Percentiles rank a stretch among this genome's conserved stretches.
Evolutionary conservation across 2,888 invertebrate genomes (phyloP).

Genomic region (Achlya flavicornis): DNA sequence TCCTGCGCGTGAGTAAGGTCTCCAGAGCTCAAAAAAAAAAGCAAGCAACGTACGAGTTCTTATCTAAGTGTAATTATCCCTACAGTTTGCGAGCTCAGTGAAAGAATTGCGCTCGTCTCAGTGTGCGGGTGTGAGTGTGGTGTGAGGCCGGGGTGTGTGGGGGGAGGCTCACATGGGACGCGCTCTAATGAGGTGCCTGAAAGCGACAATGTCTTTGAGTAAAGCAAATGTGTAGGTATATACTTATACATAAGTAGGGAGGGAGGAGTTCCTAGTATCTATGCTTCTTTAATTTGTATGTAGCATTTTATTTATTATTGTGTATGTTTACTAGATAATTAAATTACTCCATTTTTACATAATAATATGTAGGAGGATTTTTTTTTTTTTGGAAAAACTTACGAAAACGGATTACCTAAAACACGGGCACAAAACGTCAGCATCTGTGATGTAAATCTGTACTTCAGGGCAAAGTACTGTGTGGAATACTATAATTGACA

Average conservation of each 20-base stretch:
- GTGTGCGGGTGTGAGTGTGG: slow-evolving; percentile 39
- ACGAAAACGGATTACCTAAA: not conserved
- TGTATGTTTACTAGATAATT: not conserved
- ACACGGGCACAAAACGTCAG: not conserved
- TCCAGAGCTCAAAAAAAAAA: too few relatives aligned
- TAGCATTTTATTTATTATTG: not conserved
- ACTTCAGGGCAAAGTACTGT: too few relatives aligned
- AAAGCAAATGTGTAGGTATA: slow-evolving; percentile 82
- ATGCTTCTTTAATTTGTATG: slow-evolving; percentile 2
- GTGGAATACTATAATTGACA: too few relatives aligned
- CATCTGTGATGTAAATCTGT: not conserved
- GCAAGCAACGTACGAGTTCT: slow-evolving; percentile 60
- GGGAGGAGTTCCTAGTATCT: slow-evolving; percentile 63
- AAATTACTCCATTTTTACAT: too few relatives aligned
- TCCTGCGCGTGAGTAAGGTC: too few relatives aligned
- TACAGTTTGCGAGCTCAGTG: slow-evolving; percentile 78
- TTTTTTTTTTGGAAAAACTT: too few relatives aligned
- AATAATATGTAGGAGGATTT: too few relatives aligned
- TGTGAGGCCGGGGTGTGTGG: slow-evolving; percentile 41
- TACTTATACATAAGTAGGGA: slow-evolving; percentile 56
- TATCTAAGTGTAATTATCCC: slow-evolving; percentile 82
- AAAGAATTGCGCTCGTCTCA: slow-evolving; percentile 75
- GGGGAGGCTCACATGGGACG: slow-evolving; percentile 82
- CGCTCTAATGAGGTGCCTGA: slow-evolving; percentile 84
- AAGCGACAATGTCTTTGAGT: slow-evolving; percentile 84